Percentiles rank a stretch among this genome's conserved stretches.
Evolutionary conservation across 2,113 vertebrate species (phyloP).

Genomic region (Nansenia antarctica): DNA sequence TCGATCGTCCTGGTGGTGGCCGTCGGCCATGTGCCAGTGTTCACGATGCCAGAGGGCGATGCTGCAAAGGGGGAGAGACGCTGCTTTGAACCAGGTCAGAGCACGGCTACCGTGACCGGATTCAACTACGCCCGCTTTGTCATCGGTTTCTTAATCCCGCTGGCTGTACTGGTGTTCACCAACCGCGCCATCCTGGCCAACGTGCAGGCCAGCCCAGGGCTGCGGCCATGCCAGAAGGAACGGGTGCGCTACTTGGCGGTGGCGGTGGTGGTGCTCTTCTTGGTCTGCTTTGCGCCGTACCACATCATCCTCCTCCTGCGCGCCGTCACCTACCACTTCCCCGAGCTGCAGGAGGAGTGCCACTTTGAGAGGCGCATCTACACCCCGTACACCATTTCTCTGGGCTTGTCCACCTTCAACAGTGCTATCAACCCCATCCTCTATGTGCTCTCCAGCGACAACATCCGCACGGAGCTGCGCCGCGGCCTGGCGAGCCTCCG

Average conservation of each 20-base stretch:
- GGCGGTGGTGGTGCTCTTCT: slow-evolving; percentile 80
- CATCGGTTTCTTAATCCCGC: slow-evolving; percentile 78
- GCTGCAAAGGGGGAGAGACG: rapidly evolving
- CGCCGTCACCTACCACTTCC: slow-evolving; percentile 61
- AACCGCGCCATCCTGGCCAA: slow-evolving; percentile 75
- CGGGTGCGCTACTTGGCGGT: slow-evolving; percentile 72
- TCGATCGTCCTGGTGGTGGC: slow-evolving; percentile 60
- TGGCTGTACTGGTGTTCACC: slow-evolving; percentile 72
- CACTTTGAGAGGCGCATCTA: slow-evolving; percentile 70
- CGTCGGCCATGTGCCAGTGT: slow-evolving; percentile 64
- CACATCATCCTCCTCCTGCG: slow-evolving; percentile 80
- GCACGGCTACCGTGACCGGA: slow-evolving; percentile 19
- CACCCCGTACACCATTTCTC: slow-evolving; percentile 69
- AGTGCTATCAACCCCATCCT: slow-evolving; percentile 83
- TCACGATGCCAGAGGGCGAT: slow-evolving; percentile 38
- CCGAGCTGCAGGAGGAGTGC: slow-evolving; percentile 21
- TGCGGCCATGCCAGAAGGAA: slow-evolving; percentile 70
- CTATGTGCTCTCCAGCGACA: slow-evolving; percentile 81
- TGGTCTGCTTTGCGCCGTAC: slow-evolving; percentile 87
- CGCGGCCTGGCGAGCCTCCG: slow-evolving; percentile 48
- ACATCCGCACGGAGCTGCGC: slow-evolving; percentile 72
- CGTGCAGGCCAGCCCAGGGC: slow-evolving; percentile 66
- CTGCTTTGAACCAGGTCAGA: slow-evolving; percentile 82
- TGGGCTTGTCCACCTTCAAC: slow-evolving; percentile 83
- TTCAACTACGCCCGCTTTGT: slow-evolving; percentile 75